Evolutionary conservation across 2,797 vertebrate species (phyloP), one percentile per base, ranked within the genome.

Genomic region (Hapalemur alaotrensis): DNA sequence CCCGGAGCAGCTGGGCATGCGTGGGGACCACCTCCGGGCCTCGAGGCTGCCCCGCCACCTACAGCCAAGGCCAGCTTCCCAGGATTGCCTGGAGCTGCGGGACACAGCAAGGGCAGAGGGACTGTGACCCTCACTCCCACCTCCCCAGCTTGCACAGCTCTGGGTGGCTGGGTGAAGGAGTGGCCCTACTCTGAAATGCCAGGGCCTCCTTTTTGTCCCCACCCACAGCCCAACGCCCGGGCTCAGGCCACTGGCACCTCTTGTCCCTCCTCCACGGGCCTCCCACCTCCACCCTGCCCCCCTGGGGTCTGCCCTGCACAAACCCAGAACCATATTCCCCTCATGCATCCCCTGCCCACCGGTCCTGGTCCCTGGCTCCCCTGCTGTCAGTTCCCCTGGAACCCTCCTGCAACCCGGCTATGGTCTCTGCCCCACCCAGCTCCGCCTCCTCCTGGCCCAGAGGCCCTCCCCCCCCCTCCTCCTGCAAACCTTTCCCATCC

Each of bases 331-430:
- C 11, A 30, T 41, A 41, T 5, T 52, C 35, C 18, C 7, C 4
- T 25, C 57, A 46, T 93, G 96, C 94, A 48, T 4, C 48, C 81
- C 75, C 63, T n/a, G 38, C 88, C 97, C 30, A 4, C 61, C 83
- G 30, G 9, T 57, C 13, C 2, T 0, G 7, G 2, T 38, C 59
- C 88, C 83, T 7, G n/a, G 10, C 38, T 87, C 30, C 20, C 30
- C 9, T 57, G 41, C 59, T 25, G 1, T 23, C 28, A 6, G 3
- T 3, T 54, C 32, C 30, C 32, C 75, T 13, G 15, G 69, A 67
- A 65, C 48, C 65, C 65, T 70, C 61, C n/a, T 2, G 38, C 17
- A 28, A 65, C 10, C 79, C 84, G 48, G 22, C 2, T 28, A 57
- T 25, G 41, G 52, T n/a, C 14, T 63, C 18, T 15, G 30, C 28